Conservation (phyloP, 2,113 vertebrate species). For the Xerus inauris region DNA sequence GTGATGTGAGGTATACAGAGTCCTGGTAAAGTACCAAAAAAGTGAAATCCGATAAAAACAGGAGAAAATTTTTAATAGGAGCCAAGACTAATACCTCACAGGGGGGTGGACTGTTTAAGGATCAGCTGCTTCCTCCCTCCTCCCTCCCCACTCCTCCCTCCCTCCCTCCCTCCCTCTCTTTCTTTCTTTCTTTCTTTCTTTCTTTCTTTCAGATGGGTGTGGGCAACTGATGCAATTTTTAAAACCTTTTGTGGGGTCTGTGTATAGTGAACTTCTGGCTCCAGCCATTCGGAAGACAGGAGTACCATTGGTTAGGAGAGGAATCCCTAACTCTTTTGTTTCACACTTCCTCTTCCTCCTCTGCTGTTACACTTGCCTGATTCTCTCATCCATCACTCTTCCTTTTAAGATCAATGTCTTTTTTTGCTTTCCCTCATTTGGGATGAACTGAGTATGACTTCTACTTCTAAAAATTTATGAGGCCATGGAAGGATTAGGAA, state of each 20-base stretch:
- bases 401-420: background rate
- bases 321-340: background rate
- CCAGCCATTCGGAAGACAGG: background rate
- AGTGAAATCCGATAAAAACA: background rate
- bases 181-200: too few species aligned
- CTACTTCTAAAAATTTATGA: background rate
- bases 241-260: background rate
- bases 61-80: background rate
- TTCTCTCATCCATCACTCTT: fast-evolving
- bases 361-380: background rate
- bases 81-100: background rate
- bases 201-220: background rate
- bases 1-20: background rate
- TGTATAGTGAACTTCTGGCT: background rate
- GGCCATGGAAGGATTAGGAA: background rate
- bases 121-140: background rate
- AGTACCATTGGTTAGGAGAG: background rate
- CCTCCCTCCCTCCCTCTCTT: too few species aligned
- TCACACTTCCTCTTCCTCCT: background rate
- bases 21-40: background rate
- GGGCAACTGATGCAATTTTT: background rate
- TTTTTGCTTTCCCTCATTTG: background rate
- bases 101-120: background rate
- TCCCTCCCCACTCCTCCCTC: background rate
- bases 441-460: background rate